These are phyloP conservation scores for Endotricha flammealis DNA, from an alignment of 2,888 invertebrate genomes.

Conservation along the genomic window DNA sequence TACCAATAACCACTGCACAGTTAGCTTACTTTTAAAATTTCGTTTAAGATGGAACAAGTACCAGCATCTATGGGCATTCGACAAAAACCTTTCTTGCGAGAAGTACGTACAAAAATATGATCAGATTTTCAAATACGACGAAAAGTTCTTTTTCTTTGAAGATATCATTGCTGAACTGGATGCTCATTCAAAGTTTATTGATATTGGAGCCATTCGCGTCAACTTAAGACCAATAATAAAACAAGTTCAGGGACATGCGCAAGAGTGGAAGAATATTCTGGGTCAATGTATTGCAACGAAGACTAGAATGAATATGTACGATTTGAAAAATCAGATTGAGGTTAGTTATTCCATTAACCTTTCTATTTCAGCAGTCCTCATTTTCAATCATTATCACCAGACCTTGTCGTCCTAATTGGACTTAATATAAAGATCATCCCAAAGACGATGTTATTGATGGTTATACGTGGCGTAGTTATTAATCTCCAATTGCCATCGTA, in stretches of 20 bases:
- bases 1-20: too few relatives aligned
- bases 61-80: constrained; percentile 85
- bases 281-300: constrained; percentile 83
- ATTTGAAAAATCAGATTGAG: constrained; percentile 83
- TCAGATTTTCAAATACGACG: constrained; percentile 82
- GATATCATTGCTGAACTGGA: constrained; percentile 84
- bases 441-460: too few relatives aligned
- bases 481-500: too few relatives aligned
- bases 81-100: constrained; percentile 85
- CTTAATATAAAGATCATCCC: too few relatives aligned
- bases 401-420: too few relatives aligned
- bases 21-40: too few relatives aligned
- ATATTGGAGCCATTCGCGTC: constrained; percentile 84
- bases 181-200: constrained; percentile 76
- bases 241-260: constrained; percentile 82
- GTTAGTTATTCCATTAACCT: constrained; percentile 52
- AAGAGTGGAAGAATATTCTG: constrained; percentile 87
- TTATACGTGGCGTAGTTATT: too few relatives aligned
- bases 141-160: constrained; percentile 90
- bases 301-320: constrained; percentile 82
- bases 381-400: too few relatives aligned
- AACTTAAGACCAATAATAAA: constrained; percentile 84
- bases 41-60: constrained; percentile 83
- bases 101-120: constrained; percentile 83
- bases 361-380: too few relatives aligned